These are phyloP conservation scores for Aphis craccivora DNA, from an alignment of 1,140 invertebrate genomes.

Conservation along the genomic window DNA sequence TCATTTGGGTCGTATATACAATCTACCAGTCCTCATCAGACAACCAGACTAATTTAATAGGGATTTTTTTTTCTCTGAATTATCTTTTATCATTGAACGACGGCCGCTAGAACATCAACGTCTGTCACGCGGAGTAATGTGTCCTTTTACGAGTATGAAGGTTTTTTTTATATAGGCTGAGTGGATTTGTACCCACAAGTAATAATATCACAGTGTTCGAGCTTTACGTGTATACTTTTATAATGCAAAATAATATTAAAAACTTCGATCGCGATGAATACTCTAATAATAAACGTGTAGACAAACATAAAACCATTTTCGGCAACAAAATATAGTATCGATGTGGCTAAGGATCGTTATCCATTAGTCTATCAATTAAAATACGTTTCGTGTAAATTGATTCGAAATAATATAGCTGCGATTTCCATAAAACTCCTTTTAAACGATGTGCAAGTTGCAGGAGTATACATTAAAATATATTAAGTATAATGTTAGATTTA, in stretches of 20 bases:
- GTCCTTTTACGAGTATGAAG: not conserved
- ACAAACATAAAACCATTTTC: too few relatives aligned
- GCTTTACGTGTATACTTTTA: not conserved
- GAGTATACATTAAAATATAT: not conserved
- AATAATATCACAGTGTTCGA: not conserved
- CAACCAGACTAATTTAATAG: constrained; percentile 15
- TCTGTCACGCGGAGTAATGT: not conserved
- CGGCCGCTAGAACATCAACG: not conserved
- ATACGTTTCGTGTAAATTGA: not conserved
- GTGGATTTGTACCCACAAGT: not conserved
- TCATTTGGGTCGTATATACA: not conserved
- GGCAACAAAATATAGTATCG: too few relatives aligned
- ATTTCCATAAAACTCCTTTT: not conserved
- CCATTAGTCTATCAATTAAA: not conserved
- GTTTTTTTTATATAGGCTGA: not conserved
- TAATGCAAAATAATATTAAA: not conserved
- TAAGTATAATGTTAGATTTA: not conserved
- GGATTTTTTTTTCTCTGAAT: constrained; percentile 4
- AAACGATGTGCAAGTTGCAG: not conserved
- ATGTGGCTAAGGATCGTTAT: too few relatives aligned
- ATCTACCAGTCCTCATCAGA: not conserved
- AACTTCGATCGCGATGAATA: not conserved
- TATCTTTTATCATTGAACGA: not conserved
- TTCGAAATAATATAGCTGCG: not conserved
- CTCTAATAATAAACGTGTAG: too few relatives aligned